Conservation (phyloP, 2,113 vertebrate genomes). For the Corydoras sp. region DNA sequence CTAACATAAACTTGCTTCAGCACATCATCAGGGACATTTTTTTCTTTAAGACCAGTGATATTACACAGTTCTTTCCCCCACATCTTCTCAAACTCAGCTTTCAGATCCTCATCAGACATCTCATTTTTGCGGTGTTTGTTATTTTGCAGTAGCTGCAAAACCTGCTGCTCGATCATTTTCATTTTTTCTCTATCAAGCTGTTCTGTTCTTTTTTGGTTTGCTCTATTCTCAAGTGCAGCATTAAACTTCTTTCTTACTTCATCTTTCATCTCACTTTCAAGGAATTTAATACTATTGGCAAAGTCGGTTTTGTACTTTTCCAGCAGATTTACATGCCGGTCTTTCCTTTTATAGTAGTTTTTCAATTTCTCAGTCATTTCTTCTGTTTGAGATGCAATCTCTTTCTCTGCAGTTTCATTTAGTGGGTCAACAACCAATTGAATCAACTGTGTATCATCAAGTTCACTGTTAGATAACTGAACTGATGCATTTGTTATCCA, state of each 20-base stretch:
- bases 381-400: not conserved
- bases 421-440: slow-evolving; percentile 5
- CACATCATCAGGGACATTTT: slow-evolving; percentile 36
- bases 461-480: not conserved
- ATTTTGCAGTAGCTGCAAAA: slow-evolving; percentile 37
- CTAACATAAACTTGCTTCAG: slow-evolving; percentile 27
- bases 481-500: not conserved
- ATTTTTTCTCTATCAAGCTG: slow-evolving; percentile 35
- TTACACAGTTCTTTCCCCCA: slow-evolving; percentile 39
- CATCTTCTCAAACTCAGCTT: slow-evolving; percentile 33
- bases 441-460: not conserved
- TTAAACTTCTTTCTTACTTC: slow-evolving; percentile 19
- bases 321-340: slow-evolving; percentile 43
- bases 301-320: slow-evolving; percentile 59
- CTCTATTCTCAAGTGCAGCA: not conserved
- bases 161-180: slow-evolving; percentile 43
- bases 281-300: slow-evolving; percentile 21
- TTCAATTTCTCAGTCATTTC: slow-evolving; percentile 20
- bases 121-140: slow-evolving; percentile 29
- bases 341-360: slow-evolving; percentile 50
- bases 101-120: slow-evolving; percentile 19
- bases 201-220: slow-evolving; percentile 26
- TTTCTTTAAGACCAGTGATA: slow-evolving; percentile 5
- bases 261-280: slow-evolving; percentile 41
- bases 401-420: not conserved